These are phyloP conservation scores for Drosophila truncata DNA, from an alignment of 1,140 invertebrate species.

Conservation along the genomic window DNA sequence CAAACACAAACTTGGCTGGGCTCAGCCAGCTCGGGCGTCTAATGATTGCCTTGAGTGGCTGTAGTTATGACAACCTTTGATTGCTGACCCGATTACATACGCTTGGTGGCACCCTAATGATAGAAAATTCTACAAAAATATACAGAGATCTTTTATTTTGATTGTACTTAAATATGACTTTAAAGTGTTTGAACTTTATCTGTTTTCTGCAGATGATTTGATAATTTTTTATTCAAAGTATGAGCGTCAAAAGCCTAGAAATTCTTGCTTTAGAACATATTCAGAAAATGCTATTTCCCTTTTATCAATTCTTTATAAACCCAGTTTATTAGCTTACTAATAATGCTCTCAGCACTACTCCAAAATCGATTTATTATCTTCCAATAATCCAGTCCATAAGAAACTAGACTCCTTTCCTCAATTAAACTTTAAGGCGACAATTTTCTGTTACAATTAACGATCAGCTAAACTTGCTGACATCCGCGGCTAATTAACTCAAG, in stretches of 20 bases:
- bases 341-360: background rate
- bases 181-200: background rate
- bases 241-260: too few species aligned
- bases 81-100: conserved; percentile 29
- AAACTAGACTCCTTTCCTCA: background rate
- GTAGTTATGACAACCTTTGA: conserved; percentile 46
- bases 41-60: conserved; percentile 27
- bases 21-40: conserved; percentile 17
- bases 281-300: accelerated
- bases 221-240: too few species aligned
- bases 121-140: background rate
- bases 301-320: background rate
- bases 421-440: background rate
- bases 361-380: background rate
- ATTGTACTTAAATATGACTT: background rate
- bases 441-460: conserved; percentile 22
- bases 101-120: conserved; percentile 6
- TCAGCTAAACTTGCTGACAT: conserved; percentile 13
- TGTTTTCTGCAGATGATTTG: too few species aligned
- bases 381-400: too few species aligned
- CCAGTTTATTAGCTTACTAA: background rate
- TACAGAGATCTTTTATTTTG: background rate
- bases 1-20: conserved; percentile 21
- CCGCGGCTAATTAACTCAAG: conserved; percentile 33
- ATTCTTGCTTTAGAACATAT: background rate